Evolutionary conservation across 2,113 vertebrate species (phyloP), one percentile per base, ranked within the genome.

Genomic region (Callipepla californica): DNA sequence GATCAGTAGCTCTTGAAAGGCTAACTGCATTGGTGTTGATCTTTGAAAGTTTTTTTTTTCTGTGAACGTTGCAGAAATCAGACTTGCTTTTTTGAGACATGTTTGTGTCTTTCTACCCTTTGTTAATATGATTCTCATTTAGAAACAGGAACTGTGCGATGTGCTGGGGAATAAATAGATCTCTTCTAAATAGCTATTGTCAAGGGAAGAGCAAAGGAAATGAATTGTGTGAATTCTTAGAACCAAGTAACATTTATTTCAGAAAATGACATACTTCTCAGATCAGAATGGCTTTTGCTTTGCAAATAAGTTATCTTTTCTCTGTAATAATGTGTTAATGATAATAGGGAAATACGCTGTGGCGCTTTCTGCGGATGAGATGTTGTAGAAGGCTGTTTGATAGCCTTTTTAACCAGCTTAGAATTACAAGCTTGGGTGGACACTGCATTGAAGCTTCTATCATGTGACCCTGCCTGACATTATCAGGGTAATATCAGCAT

Each of bases 101-200:
- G 77, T 75, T 94, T 91, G 50, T 87, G 55, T 82, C 82, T 84
- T 88, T 96, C 57, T 93, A 65, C 70, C 38, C 58, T 87, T 91
- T 87, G 85, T 94, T 89, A 94, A 76, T 83, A 45, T 32, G 30
- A 45, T 80, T 95, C 70, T 94, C 92, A 93, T 87, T 92, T 93
- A 92, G 95, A 92, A 95, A 96, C 89, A 93, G 94, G 84, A 95
- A 96, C 87, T 94, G 78, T 93, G 93, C 91, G 91, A 95, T 93
- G 79, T 34, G 90, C 85, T 68, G 82, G 36, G 76, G 58, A 96
- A 96, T 95, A 95, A 94, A 95, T 94, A 96, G 94, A 80, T 63
- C 67, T 94, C 47, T 93, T 95, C 70, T 91, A 92, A 93, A 93
- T 80, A 94, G 87, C 77, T 83, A 75, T 94, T 91, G 84, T 75